Base-by-base conservation (phyloP, 2,888 invertebrate species). In the Tetragnatha montana region DNA sequence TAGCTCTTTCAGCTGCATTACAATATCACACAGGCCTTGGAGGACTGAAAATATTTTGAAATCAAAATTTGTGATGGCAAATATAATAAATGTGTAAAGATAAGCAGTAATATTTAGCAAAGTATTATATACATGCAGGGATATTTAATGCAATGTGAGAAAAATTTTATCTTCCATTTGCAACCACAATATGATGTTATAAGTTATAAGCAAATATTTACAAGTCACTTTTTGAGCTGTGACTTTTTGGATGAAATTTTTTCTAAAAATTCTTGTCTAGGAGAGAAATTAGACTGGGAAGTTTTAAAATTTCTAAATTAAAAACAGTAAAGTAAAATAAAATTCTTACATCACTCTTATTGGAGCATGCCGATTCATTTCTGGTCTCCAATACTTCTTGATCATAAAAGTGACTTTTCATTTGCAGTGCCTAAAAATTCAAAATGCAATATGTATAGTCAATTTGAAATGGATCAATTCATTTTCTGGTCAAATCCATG, bases 371-470 rank as follows among this genome's bases (percentile, higher is more conserved):
- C 21, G 88, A 88, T 49, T n/a, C 74, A 50, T 21, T 81, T 76
- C 73, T 83, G 10, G 12, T 68, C 22, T 74, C 68, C 7, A 79
- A 7, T 14, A 79, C 21, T 49, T 88, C 88, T 35, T 80, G 80
- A 51, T 88, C 88, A 75, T 88, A 88, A 50, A 88, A 88, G 50
- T 88, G 88, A 70, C 88, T 88, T 74, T 88, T 88, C 70, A 88
- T 75, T 74, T 80, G 88, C 14, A 80, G 50, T 70, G 84, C 73
- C 80, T 88, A 60, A 50, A 76, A 35, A 35, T 35, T 35, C 35
- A 35, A 35, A 35, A 35, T 35, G 35, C 4, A 35, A 35, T 35
- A 35, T 35, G 1, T 2, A 35, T 35, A 35, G 35, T 35, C 35
- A 2, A 35, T 2, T 35, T 35, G 35, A 35, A 35, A 35, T 35